phyloP scores from a whole-genome alignment of 2,113 vertebrate genomes.

The Ursus arctos region DNA sequence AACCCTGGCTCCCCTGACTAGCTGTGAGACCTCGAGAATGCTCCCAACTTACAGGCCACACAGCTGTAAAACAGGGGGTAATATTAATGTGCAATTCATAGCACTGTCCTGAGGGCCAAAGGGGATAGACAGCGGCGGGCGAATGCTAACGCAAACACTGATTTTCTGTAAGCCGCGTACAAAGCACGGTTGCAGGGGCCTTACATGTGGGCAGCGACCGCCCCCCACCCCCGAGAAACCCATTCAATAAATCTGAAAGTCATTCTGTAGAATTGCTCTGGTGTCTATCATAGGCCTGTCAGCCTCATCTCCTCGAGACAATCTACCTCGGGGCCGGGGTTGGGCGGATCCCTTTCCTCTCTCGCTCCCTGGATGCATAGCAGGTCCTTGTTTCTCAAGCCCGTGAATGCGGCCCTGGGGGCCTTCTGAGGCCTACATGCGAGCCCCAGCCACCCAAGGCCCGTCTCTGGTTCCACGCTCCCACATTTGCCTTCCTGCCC shows the following conservation, averaged over 20 bases:
- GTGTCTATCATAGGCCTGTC: accelerated
- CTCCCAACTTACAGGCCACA: not conserved
- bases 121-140: not conserved
- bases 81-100: not conserved
- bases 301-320: not conserved
- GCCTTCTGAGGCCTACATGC: not conserved
- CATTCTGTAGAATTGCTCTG: accelerated
- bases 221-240: not conserved
- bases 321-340: not conserved
- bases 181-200: not conserved
- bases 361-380: not conserved
- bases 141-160: not conserved
- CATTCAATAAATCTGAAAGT: accelerated
- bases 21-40: not conserved
- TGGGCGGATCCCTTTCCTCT: not conserved
- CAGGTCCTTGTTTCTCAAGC: not conserved
- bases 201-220: too few relatives aligned
- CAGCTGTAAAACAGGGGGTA: not conserved
- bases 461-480: not conserved
- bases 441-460: not conserved
- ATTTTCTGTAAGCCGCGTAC: accelerated
- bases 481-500: not conserved
- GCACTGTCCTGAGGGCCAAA: not conserved
- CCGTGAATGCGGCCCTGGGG: accelerated
- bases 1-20: not conserved